Base-by-base conservation (phyloP, 2,113 vertebrate genomes). In the Martes martes region DNA sequence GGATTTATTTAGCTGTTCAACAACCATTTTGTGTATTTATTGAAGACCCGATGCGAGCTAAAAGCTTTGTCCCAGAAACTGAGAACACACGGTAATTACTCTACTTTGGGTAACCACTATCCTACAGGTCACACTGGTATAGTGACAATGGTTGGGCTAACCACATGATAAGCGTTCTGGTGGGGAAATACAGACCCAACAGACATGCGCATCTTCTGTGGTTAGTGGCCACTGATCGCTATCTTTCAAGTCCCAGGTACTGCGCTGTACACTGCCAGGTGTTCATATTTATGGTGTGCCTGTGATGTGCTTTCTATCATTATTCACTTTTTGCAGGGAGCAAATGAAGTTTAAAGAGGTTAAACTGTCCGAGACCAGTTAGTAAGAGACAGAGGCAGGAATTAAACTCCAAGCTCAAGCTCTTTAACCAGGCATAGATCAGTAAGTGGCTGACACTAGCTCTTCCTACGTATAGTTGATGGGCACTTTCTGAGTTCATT, bases 101-200 rank as follows among this genome's bases (percentile, higher is more conserved):
- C 14, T 19, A 57, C 9, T 2, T 13, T 7, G 39, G 42, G 11
- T 23, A 0, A 24, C 42, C 16, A 14, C 11, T 6, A 0, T 3
- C 18, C 26, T 36, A 39, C 3, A 47, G 39, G 6, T 76, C 24
- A 10, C 11, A 18, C 16, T 45, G 52, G 8, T 1, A 5, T 3
- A 11, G 79, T 39, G 33, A 11, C 13, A 10, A 57, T 23, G 19
- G 2, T 14, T 45, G 18, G 2, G 1, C 42, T 67, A 39, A 7
- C 39, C 73, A 11, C 18, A n/a, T 0, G 4, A 7, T 24, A 11
- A 7, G 9, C 24, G 4, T 3, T 18, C 14, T 80, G 23, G 33
- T 9, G 24, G 33, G 15, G 13, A 39, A 52, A 45, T 45, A 59
- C 47, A 18, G 57, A 33, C n/a, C 13, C 18, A 7, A 5, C 1